These are phyloP conservation scores for Teleopsis dalmanni DNA, from an alignment of 1,140 invertebrate species.

Conservation along the genomic window DNA sequence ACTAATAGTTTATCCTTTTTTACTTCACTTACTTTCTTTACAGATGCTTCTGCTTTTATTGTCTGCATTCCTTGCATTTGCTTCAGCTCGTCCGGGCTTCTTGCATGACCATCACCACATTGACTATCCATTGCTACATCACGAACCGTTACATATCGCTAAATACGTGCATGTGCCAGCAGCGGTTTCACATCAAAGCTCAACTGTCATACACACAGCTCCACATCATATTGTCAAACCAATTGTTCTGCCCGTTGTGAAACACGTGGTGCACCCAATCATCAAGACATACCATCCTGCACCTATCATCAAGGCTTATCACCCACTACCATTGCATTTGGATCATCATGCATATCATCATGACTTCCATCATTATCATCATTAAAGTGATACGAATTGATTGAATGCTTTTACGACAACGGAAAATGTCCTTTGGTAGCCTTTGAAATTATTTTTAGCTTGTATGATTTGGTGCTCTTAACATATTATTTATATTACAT, in stretches of 20 bases:
- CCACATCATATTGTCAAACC: conserved; percentile 40
- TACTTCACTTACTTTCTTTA: background rate
- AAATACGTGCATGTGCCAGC: conserved; percentile 39
- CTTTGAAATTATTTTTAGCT: too few species aligned
- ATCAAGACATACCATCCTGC: conserved; percentile 37
- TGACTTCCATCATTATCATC: conserved; percentile 31
- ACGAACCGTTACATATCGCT: conserved; percentile 35
- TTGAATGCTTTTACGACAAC: background rate
- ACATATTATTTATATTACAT: too few species aligned
- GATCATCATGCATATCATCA: conserved; percentile 31
- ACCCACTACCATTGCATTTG: conserved; percentile 25
- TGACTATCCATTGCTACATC: conserved; percentile 29
- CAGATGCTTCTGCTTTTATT: conserved; percentile 21
- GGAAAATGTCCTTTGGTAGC: background rate
- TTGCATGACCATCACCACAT: conserved; percentile 37
- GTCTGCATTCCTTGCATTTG: conserved; percentile 19
- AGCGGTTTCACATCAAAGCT: conserved; percentile 48
- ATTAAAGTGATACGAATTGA: conserved; percentile 17
- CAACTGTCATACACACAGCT: conserved; percentile 38
- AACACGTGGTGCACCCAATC: conserved; percentile 34
- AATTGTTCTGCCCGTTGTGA: conserved; percentile 34
- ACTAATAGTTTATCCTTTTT: too few species aligned
- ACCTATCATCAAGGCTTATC: conserved; percentile 31
- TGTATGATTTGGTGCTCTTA: too few species aligned
- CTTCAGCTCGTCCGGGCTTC: conserved; percentile 31